Base-by-base conservation (phyloP, 2,113 vertebrate species). In the Eonycteris spelaea region DNA sequence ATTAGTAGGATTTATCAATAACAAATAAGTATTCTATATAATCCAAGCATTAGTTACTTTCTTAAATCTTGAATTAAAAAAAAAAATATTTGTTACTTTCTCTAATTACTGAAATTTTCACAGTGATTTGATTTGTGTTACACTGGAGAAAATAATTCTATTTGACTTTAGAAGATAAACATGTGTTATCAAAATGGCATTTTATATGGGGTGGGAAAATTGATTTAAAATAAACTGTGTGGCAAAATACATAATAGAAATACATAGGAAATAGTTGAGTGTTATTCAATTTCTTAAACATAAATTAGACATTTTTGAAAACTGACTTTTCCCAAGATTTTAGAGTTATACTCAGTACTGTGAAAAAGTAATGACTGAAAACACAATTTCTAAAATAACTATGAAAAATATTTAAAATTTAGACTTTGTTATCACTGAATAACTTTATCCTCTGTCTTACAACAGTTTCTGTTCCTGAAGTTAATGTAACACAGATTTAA, bases 351-450 rank as follows among this genome's bases (percentile, higher is more conserved):
- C 8, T 68, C 3, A 78, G 35, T 53, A 87, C 33, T 83, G 26
- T 79, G 79, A 65, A 92, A 92, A 94, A 67, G 30, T 88, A 83
- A 45, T 83, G 90, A 75, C 3, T 75, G 28, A 90, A 85, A 22
- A 63, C 13, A 92, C 16, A 55, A 68, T 75, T 88, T 95, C 55
- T 88, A 80, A 92, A 87, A 79, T 92, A 96, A 71, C 95, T 84
- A 84, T 43, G 63, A 70, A 94, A 92, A 86, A 55, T 7, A 95
- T n/a, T 94, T 82, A 70, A 74, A 79, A 90, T 26, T 33, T 79
- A 89, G 65, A 61, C 16, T 92, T 93, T 90, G 43, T 86, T 65
- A 24, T 91, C 97, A 95, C n/a, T 93, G 73, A 95, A 84, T 96
- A 86, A 79, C 86, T 91, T 90, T 67, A 94, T 51, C 28, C 45